phyloP scores from a whole-genome alignment of 2,888 invertebrate species.

The Synanthedon tipuliformis region DNA sequence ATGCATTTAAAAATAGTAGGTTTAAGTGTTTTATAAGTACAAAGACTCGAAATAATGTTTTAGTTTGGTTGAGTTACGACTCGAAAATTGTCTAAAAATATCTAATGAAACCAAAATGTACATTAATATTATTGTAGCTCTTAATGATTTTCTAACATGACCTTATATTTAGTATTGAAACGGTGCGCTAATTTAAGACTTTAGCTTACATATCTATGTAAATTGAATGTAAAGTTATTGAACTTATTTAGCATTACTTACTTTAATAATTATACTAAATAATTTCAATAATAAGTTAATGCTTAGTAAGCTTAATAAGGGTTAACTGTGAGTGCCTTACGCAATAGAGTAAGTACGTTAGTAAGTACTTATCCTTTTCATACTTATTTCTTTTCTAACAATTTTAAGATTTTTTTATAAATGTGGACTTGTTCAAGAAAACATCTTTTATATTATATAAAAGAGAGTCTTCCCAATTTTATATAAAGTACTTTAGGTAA shows the following conservation, averaged over 20 bases:
- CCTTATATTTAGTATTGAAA: conserved; percentile 12
- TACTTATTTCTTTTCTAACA: no score
- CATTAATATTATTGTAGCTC: conserved; percentile 15
- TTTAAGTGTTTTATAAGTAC: conserved; percentile 52
- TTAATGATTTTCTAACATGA: not conserved
- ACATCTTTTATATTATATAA: no score
- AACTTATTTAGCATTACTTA: conserved; percentile 1
- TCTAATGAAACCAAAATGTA: conserved; percentile 43
- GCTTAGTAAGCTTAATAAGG: no score
- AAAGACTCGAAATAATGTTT: conserved; percentile 44
- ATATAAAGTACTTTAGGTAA: not conserved
- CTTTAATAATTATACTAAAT: no score
- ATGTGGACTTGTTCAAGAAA: no score
- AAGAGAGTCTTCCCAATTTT: no score
- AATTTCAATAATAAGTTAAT: no score
- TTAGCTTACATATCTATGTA: no score
- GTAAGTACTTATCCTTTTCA: no score
- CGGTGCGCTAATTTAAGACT: conserved; percentile 41
- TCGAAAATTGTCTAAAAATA: conserved; percentile 16
- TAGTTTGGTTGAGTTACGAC: conserved; percentile 32
- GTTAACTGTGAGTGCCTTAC: no score
- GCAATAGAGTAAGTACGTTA: no score
- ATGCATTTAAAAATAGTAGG: conserved; percentile 58
- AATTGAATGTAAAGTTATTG: not conserved
- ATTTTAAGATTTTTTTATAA: no score